A percentile compares a stretch with the other conserved stretches of the same genome.
Conservation (phyloP, 1,140 invertebrate species). For the Drosophila bipectinata region DNA sequence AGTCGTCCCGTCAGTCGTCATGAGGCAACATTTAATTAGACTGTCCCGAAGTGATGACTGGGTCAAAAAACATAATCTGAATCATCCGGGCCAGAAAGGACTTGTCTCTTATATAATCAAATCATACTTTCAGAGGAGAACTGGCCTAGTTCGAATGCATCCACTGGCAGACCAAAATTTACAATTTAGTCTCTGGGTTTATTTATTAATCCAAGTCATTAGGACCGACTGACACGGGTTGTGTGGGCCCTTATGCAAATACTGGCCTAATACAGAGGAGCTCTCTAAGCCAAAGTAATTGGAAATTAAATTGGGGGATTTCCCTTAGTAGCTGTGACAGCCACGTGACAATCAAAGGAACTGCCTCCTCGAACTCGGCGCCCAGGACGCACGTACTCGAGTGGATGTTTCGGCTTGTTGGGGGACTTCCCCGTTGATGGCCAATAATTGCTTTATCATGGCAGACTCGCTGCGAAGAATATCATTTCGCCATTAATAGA, state of each 20-base stretch:
- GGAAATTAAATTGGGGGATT: conserved; percentile 63
- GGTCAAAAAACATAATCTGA: conserved; percentile 25
- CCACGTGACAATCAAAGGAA: conserved; percentile 44
- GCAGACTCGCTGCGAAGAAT: conserved; percentile 33
- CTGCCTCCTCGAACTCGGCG: neutral
- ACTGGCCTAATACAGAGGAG: neutral
- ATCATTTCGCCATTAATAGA: conserved; percentile 58
- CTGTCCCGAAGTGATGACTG: conserved; percentile 44
- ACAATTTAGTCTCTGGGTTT: conserved; percentile 34
- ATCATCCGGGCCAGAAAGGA: neutral
- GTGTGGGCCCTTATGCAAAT: conserved; percentile 36
- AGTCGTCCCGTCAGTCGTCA: neutral
- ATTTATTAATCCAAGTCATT: conserved; percentile 53
- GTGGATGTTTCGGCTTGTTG: neutral
- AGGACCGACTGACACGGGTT: conserved; percentile 15
- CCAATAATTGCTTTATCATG: conserved; percentile 75
- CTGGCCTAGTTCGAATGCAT: conserved; percentile 6
- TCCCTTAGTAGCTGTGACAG: conserved; percentile 35
- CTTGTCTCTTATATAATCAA: conserved; percentile 34
- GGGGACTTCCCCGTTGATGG: conserved; percentile 13
- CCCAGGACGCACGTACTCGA: neutral
- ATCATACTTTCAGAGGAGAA: conserved; percentile 7
- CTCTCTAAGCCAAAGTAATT: conserved; percentile 54
- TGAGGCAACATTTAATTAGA: conserved; percentile 66
- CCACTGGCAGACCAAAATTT: conserved; percentile 1